A percentile compares a stretch with the other conserved stretches of the same genome.
These are phyloP conservation scores for Sinocyclocheilus maitianheensis DNA, from an alignment of 2,113 vertebrate species.

Conservation along the genomic window DNA sequence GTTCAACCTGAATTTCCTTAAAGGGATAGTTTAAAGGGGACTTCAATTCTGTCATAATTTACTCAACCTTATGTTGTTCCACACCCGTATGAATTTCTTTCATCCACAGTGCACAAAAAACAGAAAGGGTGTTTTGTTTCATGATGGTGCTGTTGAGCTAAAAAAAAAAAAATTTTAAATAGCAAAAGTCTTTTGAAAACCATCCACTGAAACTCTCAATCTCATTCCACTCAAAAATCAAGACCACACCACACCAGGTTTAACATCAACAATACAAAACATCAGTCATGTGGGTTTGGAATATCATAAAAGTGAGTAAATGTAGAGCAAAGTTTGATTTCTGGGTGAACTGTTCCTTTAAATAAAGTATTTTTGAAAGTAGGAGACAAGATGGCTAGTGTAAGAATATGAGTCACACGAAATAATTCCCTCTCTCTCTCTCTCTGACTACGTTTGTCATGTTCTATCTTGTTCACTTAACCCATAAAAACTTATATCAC, in stretches of 20 bases:
- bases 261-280: not conserved
- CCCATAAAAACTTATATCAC: not conserved
- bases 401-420: constrained; percentile 1
- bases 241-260: not conserved
- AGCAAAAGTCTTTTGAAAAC: not conserved
- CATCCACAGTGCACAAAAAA: not conserved
- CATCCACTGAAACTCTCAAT: not conserved
- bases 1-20: not conserved
- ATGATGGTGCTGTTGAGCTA: not conserved
- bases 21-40: not conserved
- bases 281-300: not conserved
- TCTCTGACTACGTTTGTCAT: constrained; percentile 25
- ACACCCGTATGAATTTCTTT: constrained; percentile 3
- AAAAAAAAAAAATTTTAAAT: not conserved
- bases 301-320: not conserved
- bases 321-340: not conserved
- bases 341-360: not conserved
- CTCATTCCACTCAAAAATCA: not conserved
- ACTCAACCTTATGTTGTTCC: not conserved
- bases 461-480: constrained; percentile 2
- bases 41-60: not conserved
- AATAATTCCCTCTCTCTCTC: constrained; percentile 22
- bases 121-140: not conserved
- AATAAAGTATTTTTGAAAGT: not conserved
- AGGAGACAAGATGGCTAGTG: not conserved